Conservation (phyloP, 2,113 vertebrate species). For the Atlantisia rogersi region DNA sequence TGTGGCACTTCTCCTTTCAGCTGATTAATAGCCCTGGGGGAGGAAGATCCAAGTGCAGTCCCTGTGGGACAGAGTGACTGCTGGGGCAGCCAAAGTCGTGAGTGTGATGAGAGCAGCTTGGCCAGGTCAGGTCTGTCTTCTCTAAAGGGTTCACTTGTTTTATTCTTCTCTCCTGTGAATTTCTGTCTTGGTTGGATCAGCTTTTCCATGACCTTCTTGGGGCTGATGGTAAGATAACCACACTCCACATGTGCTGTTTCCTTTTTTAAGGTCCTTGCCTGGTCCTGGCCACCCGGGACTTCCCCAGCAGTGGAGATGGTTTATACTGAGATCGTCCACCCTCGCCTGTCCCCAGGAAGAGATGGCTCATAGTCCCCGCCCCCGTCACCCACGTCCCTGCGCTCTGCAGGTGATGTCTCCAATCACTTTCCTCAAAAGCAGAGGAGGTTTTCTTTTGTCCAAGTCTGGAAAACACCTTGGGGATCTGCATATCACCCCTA, state of each 20-base stretch:
- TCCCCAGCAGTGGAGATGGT: not conserved
- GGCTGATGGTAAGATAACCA: not conserved
- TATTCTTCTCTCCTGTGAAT: not conserved
- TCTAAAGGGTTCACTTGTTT: not conserved
- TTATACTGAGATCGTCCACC: not conserved
- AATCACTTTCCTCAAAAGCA: not conserved
- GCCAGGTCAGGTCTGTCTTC: not conserved
- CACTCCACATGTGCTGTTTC: fast-evolving
- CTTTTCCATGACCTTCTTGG: not conserved
- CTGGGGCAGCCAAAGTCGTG: not conserved
- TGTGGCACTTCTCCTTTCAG: not conserved
- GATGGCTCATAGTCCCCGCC: not conserved
- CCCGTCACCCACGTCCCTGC: not conserved
- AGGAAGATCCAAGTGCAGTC: not conserved
- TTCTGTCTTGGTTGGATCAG: not conserved
- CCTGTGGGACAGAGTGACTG: fast-evolving
- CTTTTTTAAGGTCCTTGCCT: not conserved
- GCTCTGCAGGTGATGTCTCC: too few species aligned
- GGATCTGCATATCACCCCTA: not conserved
- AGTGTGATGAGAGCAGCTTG: not conserved
- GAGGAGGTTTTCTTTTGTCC: not conserved
- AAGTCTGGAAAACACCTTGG: not conserved
- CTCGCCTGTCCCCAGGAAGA: not conserved
- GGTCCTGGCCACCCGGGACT: not conserved
- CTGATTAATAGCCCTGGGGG: not conserved